Percentiles rank a stretch among this genome's conserved stretches.
Conservation (phyloP, 1,140 invertebrate species). For the Heliconius congener region DNA sequence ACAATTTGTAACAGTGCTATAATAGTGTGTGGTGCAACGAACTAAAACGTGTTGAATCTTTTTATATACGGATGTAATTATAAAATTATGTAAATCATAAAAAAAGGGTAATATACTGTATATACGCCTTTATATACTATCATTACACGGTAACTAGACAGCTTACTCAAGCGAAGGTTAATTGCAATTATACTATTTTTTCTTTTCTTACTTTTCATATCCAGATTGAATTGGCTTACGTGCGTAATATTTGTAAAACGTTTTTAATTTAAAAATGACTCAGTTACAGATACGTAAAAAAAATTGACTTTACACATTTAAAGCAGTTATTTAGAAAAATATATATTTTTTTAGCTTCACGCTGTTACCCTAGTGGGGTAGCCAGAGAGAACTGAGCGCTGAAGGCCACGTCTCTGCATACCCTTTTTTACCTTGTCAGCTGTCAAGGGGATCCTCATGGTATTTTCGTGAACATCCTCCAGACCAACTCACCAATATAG, state of each 20-base stretch:
- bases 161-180: background rate
- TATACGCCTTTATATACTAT: background rate
- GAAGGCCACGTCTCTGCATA: too few relatives aligned
- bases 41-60: background rate
- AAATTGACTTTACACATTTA: too few relatives aligned
- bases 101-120: background rate
- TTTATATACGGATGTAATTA: slow-evolving; percentile 5
- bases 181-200: background rate
- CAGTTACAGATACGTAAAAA: too few relatives aligned
- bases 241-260: background rate
- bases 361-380: too few relatives aligned
- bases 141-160: background rate
- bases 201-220: background rate
- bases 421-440: too few relatives aligned
- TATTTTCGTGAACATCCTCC: too few relatives aligned
- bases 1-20: background rate
- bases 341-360: too few relatives aligned
- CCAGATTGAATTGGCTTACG: background rate
- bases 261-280: background rate
- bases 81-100: slow-evolving; percentile 10
- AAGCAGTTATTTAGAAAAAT: too few relatives aligned
- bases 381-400: too few relatives aligned
- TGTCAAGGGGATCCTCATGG: too few relatives aligned
- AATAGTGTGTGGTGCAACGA: background rate
- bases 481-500: too few relatives aligned